Percentiles rank a stretch among this genome's conserved stretches.
Evolutionary conservation across 2,113 vertebrate genomes (phyloP).

Genomic region (Alaudala cheleensis): DNA sequence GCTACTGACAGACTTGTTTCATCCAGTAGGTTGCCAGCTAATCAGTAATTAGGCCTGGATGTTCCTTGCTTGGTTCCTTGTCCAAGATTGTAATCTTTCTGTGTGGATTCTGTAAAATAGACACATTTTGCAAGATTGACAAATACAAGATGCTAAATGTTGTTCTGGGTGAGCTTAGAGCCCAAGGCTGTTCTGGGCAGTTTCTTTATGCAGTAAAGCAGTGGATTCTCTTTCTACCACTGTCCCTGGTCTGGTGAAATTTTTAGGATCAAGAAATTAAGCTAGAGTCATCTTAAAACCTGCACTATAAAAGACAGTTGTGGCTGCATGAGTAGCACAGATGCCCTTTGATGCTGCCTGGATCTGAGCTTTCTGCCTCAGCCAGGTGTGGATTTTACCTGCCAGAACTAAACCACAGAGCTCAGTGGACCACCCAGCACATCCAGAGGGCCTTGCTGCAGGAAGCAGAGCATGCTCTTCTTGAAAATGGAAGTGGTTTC

Average conservation of each 20-base stretch:
- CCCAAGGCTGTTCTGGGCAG: not conserved
- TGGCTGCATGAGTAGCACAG: not conserved
- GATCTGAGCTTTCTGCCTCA: not conserved
- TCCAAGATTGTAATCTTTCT: not conserved
- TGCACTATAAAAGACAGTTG: not conserved
- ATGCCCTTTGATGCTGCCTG: rapidly evolving
- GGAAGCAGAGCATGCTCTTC: not conserved
- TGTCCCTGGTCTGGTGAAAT: not conserved
- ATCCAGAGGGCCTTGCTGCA: not conserved
- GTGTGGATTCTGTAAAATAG: not conserved
- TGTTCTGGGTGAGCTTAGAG: not conserved
- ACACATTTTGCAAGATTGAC: not conserved
- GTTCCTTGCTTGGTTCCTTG: not conserved
- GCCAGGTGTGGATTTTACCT: not conserved
- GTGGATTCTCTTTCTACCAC: not conserved
- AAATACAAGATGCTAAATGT: not conserved
- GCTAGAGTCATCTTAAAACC: not conserved
- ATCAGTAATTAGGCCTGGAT: not conserved
- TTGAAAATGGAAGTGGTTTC: not conserved
- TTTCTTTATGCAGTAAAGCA: not conserved
- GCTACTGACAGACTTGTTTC: not conserved
- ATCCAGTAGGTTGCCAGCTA: not conserved
- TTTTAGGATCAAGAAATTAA: not conserved
- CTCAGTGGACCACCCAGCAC: rapidly evolving
- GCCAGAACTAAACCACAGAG: rapidly evolving